Evolutionary conservation across 2,888 invertebrate species (phyloP), one percentile per base, ranked within the genome.

Genomic region (Azorinus chamasolen): DNA sequence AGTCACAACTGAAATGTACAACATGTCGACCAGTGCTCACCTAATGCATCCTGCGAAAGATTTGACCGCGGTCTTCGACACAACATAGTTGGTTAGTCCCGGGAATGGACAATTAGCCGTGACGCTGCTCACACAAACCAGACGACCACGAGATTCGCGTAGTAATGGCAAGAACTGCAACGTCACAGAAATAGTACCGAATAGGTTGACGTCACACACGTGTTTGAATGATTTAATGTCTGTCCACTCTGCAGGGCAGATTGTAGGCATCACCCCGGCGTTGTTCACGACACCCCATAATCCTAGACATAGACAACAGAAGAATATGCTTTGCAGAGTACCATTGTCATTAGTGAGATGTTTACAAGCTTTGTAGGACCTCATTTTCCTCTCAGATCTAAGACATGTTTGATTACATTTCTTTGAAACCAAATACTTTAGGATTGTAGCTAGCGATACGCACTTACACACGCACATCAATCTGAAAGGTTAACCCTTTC

Each of bases 201-300:
- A 88, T 3, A 91, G 68, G 78, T 93, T 93, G 41, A 91, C 87
- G 6, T 83, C 76, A 25, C 88, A 71, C 16, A 71, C 72, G 1
- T 58, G 46, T 32, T 76, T 65, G 81, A 92, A 93, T 61, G 93
- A 91, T 1, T 89, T 86, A 1, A 88, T 66, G 0, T 85, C 74
- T 12, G 91, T 80, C 87, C 92, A 92, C 72, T 93, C 93, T 37
- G 89, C 85, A 0, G 86, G 86, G 18, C 90, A 88, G 10, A 87
- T 71, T 14, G 78, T 57, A 0, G 88, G 88, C 48, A 82, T 63
- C 0, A 90, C 75, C 12, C 91, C 91, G 8, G 90, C 91, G 61
- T 91, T 91, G 83, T 91, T 91, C 4, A 91, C 87, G 1, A 91
- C 39, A 16, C 86, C 89, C 91, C 90, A 91, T 20, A 91, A 57